Evolutionary conservation across 2,888 invertebrate species (phyloP).

Genomic region (Vandiemenella viatica): DNA sequence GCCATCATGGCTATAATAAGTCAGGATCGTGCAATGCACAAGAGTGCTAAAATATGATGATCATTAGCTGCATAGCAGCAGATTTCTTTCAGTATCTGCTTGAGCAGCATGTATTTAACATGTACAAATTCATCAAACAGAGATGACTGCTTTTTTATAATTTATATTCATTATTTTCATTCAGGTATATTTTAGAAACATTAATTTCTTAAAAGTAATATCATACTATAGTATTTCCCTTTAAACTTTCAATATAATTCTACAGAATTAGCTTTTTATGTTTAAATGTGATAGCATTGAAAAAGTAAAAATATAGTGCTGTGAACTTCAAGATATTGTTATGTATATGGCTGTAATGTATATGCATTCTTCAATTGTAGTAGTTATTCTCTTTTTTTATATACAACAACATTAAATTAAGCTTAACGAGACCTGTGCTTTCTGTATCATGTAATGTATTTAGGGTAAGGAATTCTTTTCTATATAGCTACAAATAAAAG

Average conservation of each 20-base stretch:
- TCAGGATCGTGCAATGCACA: slow-evolving; percentile 6
- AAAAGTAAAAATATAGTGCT: neutral
- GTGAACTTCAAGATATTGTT: neutral
- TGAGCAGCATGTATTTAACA: neutral
- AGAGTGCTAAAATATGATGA: neutral
- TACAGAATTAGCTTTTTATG: no score
- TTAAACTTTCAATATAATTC: no score
- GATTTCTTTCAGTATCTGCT: neutral
- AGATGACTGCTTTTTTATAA: no score
- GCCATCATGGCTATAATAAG: slow-evolving; percentile 3
- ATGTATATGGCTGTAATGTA: neutral
- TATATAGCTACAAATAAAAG: slow-evolving; percentile 3
- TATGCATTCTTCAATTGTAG: slow-evolving; percentile 1
- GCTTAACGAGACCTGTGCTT: slow-evolving; percentile 8
- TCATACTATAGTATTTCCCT: no score
- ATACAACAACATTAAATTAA: slow-evolving; percentile 4
- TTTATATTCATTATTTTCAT: no score
- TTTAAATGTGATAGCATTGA: no score
- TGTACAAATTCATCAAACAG: slow-evolving; percentile 1
- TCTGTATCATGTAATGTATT: slow-evolving; percentile 6
- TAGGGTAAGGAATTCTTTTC: slow-evolving; percentile 2
- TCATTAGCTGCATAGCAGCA: slow-evolving; percentile 9
- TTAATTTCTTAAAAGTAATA: no score
- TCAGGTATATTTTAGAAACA: no score
- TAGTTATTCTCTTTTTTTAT: slow-evolving; percentile 1